These are phyloP conservation scores for Scaptodrosophila latifasciaeformis DNA, from an alignment of 2,888 invertebrate genomes.

Conservation along the genomic window DNA sequence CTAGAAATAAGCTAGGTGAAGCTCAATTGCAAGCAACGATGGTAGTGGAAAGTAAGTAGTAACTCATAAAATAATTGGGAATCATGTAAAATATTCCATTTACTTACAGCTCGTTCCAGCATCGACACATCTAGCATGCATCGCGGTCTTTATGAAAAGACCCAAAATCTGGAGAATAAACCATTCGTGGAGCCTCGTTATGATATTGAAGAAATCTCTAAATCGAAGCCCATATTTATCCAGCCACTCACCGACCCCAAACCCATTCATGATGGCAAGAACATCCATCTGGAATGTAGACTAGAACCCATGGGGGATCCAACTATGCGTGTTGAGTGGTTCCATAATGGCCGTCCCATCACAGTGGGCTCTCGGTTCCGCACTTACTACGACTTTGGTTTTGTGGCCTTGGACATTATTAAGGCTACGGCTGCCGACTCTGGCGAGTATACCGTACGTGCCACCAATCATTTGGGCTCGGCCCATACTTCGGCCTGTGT, in stretches of 20 bases:
- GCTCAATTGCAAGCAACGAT: slow-evolving; percentile 88
- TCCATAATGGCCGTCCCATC: slow-evolving; percentile 92
- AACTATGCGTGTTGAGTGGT: slow-evolving; percentile 96
- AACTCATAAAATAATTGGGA: not conserved
- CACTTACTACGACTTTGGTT: slow-evolving; percentile 97
- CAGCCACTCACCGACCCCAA: slow-evolving; percentile 91
- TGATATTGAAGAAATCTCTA: slow-evolving; percentile 92
- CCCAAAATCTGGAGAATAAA: slow-evolving; percentile 88
- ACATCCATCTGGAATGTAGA: slow-evolving; percentile 92
- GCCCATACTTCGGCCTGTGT: slow-evolving; percentile 95
- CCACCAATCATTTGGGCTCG: slow-evolving; percentile 93
- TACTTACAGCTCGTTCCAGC: slow-evolving; percentile 85
- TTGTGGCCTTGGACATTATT: slow-evolving; percentile 95
- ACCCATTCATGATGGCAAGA: slow-evolving; percentile 89
- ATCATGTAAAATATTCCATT: slow-evolving; percentile 14
- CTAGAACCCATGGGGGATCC: slow-evolving; percentile 97
- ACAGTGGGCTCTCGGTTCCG: slow-evolving; percentile 94
- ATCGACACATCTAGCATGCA: slow-evolving; percentile 95
- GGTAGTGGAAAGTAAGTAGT: slow-evolving; percentile 90
- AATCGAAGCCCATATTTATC: slow-evolving; percentile 95
- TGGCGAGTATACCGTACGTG: slow-evolving; percentile 95
- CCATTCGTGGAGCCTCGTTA: slow-evolving; percentile 92
- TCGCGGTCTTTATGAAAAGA: slow-evolving; percentile 89
- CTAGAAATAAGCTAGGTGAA: slow-evolving; percentile 93
- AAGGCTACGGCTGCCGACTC: slow-evolving; percentile 95